Evolutionary conservation across 2,113 vertebrate genomes (phyloP), one percentile per base, ranked within the genome.

Genomic region (Macheiramphus alcinus): DNA sequence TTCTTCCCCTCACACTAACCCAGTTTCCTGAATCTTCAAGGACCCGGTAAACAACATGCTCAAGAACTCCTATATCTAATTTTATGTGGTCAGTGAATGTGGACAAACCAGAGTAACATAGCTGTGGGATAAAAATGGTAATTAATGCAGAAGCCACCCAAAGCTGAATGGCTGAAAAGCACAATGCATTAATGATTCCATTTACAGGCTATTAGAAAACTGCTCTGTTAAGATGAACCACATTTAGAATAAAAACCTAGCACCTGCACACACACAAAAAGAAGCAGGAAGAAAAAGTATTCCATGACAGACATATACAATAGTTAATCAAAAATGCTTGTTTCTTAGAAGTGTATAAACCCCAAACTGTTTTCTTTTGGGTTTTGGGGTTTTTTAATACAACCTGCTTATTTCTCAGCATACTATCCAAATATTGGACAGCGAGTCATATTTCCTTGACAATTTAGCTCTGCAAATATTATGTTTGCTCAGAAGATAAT

Each of bases 111-210:
- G 59, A 90, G 86, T 9, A 72, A 21, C 14, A 9, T 66, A 86
- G 81, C 85, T 48, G 67, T 36, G 78, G 72, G 79, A 92, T 2
- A 71, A 76, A 73, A 85, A 91, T 58, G 86, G 79, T 80, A 93
- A 97, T 94, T 76, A 93, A 95, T 66, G 93, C 94, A 95, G 93
- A 92, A 95, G 59, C 19, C 86, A 93, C 73, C 62, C 82, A 3
- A 83, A 79, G 89, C 95, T 95, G 91, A 95, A 94, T 36, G 88
- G 93, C 75, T 94, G 95, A 34, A 87, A 76, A 85, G 95, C 92
- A 95, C 92, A 97, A 94, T 43, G 93, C 95, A 91, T 93, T 96
- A 96, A 95, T 91, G 94, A 96, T 40, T 32, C 96, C 86, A 95
- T 96, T 96, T 87, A 96, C 88, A 86, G 90, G 83, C 93, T 86